Conservation (phyloP, 2,888 invertebrate genomes). For the Drosophila greeni region DNA sequence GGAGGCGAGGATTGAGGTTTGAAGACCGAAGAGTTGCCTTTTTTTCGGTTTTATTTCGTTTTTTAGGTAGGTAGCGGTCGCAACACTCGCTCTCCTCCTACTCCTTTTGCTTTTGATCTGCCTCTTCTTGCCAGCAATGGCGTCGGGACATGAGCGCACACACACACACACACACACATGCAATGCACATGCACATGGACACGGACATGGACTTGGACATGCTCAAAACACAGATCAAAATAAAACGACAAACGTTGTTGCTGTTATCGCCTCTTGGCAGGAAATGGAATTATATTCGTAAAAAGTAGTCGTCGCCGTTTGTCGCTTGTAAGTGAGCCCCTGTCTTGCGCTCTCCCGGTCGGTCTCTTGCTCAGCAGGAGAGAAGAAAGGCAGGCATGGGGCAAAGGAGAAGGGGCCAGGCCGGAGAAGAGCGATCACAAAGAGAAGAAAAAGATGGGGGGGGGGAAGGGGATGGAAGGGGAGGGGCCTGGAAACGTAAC, state of each 20-base stretch:
- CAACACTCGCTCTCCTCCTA: constrained; percentile 13
- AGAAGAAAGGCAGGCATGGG: constrained; percentile 9
- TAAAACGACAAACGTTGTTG: constrained; percentile 52
- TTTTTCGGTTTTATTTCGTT: constrained; percentile 7
- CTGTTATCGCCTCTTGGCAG: constrained; percentile 76
- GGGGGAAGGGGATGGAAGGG: constrained; percentile 2
- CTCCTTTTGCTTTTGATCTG: constrained; percentile 8
- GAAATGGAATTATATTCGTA: constrained; percentile 76
- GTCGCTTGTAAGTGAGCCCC: constrained; percentile 42
- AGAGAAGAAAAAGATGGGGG: constrained; percentile 12
- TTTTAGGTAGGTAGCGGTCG: constrained; percentile 44
- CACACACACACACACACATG: constrained; percentile 18
- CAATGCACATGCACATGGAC: constrained; percentile 1
- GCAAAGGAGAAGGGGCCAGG: constrained; percentile 38
- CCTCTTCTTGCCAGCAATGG: constrained; percentile 52
- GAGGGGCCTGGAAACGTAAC: constrained; percentile 51
- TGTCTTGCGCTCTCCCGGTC: constrained; percentile 10
- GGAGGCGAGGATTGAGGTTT: constrained; percentile 11
- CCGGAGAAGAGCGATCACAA: constrained; percentile 10
- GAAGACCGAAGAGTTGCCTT: constrained; percentile 30
- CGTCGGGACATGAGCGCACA: constrained; percentile 56
- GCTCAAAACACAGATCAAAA: constrained; percentile 28
- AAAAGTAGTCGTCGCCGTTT: constrained; percentile 65
- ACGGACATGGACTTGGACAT: constrained; percentile 11
- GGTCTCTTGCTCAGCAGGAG: constrained; percentile 28